phyloP scores from a whole-genome alignment of 2,797 vertebrate genomes.

The Trachops cirrhosus region DNA sequence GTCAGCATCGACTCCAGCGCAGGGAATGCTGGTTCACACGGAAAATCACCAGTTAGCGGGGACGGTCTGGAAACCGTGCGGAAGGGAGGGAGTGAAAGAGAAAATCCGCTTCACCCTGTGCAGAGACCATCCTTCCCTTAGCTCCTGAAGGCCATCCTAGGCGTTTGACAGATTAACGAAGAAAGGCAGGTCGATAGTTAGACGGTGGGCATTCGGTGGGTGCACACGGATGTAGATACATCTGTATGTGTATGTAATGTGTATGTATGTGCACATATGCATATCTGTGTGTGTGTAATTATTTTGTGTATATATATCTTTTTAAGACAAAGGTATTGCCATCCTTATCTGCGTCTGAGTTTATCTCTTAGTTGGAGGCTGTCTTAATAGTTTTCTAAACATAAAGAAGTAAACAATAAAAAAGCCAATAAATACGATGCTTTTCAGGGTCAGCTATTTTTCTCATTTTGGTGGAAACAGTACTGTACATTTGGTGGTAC shows the following conservation, averaged over 20 bases:
- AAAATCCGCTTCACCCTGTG: neutral
- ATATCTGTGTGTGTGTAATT: too few relatives aligned
- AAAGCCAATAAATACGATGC: neutral
- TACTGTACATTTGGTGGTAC: constrained; percentile 60
- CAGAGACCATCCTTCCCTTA: neutral
- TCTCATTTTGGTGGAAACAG: constrained; percentile 3
- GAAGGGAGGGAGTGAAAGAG: constrained; percentile 42
- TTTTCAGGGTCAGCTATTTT: constrained; percentile 64
- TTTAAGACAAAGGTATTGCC: neutral
- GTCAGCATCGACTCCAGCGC: neutral
- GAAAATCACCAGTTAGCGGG: constrained; percentile 18
- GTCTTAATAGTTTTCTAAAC: constrained; percentile 6
- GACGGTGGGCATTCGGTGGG: too few relatives aligned
- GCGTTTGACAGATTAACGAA: too few relatives aligned
- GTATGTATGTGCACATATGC: too few relatives aligned
- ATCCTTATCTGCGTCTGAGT: neutral
- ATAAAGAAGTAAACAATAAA: neutral
- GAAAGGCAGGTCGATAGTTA: fast-evolving
- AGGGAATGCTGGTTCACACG: neutral
- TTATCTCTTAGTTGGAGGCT: neutral
- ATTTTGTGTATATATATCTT: too few relatives aligned
- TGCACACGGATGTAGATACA: too few relatives aligned
- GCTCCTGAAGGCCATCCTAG: neutral
- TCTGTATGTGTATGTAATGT: neutral
- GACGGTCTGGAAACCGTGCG: constrained; percentile 22